phyloP scores from a whole-genome alignment of 1,140 invertebrate genomes.

The Semibalanus balanoides region DNA sequence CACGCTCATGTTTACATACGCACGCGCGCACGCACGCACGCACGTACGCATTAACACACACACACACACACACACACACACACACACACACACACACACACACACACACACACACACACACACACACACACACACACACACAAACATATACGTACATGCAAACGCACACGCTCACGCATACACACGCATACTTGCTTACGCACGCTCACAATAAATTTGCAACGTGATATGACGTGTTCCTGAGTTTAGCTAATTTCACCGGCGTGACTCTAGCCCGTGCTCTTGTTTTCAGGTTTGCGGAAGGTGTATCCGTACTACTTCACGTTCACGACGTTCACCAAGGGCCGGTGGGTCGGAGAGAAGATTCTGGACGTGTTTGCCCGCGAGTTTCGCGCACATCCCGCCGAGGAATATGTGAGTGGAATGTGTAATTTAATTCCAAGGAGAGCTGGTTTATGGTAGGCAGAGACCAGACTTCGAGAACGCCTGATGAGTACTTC shows the following conservation, averaged over 20 bases:
- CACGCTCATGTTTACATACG: neutral
- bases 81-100: neutral
- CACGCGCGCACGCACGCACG: neutral
- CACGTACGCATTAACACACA: neutral
- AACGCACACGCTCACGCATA: neutral
- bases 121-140: neutral
- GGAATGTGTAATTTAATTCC: too few relatives aligned
- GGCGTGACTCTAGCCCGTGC: neutral
- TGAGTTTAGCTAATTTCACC: too few relatives aligned
- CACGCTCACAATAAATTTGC: too few relatives aligned
- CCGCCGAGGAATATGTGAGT: conserved; percentile 68
- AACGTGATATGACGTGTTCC: too few relatives aligned
- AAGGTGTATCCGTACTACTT: conserved; percentile 99
- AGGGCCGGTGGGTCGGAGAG: conserved; percentile 92
- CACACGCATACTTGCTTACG: neutral
- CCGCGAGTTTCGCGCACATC: conserved; percentile 82
- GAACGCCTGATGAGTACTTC: too few relatives aligned
- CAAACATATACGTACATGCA: neutral
- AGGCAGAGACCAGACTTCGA: too few relatives aligned
- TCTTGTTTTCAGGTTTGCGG: conserved; percentile 57
- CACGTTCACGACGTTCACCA: conserved; percentile 91
- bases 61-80: neutral
- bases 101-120: neutral
- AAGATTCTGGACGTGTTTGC: conserved; percentile 87
- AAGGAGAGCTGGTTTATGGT: too few relatives aligned